phyloP scores from a whole-genome alignment of 2,888 invertebrate species.

The Cephus spinipes region DNA sequence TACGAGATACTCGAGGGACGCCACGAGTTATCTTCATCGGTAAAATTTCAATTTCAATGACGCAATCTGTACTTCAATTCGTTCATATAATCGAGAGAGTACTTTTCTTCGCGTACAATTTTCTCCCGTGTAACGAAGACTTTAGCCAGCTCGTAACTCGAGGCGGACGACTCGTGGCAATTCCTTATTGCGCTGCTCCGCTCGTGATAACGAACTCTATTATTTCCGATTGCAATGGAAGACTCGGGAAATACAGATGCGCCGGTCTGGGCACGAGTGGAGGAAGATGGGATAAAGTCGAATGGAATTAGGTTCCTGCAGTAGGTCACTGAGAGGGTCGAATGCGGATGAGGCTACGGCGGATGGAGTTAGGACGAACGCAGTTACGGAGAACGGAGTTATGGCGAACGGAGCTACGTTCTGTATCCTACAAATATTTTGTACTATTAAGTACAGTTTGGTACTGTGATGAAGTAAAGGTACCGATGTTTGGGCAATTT shows the following conservation, averaged over 20 bases:
- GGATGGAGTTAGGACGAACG: no score
- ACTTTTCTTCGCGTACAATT: neutral
- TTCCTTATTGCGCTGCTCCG: constrained; percentile 38
- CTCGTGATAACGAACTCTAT: constrained; percentile 34
- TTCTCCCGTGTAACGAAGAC: neutral
- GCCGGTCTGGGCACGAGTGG: constrained; percentile 25
- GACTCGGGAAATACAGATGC: constrained; percentile 19
- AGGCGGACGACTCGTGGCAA: constrained; percentile 7
- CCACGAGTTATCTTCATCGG: neutral
- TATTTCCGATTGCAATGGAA: constrained; percentile 33
- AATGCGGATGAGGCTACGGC: neutral
- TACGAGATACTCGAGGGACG: neutral
- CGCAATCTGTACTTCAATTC: neutral
- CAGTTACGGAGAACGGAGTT: no score
- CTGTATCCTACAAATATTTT: neutral
- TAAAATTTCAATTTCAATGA: neutral
- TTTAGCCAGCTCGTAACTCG: neutral
- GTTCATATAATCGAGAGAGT: neutral
- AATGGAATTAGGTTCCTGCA: constrained; percentile 1
- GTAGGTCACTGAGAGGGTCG: neutral
- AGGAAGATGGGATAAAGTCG: constrained; percentile 10
- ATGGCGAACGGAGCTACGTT: neutral
- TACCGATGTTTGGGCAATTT: neutral
- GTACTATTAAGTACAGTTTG: neutral
- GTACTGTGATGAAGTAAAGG: neutral